These are phyloP conservation scores for Lepas anatifera DNA, from an alignment of 2,888 invertebrate species.

Conservation along the genomic window DNA sequence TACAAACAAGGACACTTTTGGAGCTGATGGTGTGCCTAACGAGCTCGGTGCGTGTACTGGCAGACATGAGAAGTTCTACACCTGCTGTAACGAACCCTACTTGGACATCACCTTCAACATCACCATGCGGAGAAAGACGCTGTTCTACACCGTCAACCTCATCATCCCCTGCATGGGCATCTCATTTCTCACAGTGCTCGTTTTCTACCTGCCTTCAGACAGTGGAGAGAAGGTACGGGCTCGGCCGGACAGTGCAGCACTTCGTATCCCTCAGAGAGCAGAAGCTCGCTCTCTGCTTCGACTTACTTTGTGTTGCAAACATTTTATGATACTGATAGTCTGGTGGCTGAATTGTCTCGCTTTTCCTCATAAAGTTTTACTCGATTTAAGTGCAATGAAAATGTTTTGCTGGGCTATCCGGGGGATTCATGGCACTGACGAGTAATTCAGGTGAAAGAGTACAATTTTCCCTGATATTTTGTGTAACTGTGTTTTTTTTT, in stretches of 20 bases:
- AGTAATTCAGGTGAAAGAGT: too few relatives aligned
- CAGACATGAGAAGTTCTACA: slow-evolving; percentile 82
- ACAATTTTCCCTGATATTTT: too few relatives aligned
- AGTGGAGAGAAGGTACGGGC: slow-evolving; percentile 92
- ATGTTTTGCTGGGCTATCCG: too few relatives aligned
- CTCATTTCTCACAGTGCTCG: slow-evolving; percentile 83
- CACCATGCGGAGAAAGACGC: slow-evolving; percentile 83
- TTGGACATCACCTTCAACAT: slow-evolving; percentile 94
- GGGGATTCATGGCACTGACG: too few relatives aligned
- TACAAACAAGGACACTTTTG: neutral
- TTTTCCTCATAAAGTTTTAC: too few relatives aligned
- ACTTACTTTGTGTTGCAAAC: too few relatives aligned
- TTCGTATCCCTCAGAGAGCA: neutral
- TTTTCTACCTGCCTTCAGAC: slow-evolving; percentile 89
- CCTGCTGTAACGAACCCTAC: slow-evolving; percentile 90
- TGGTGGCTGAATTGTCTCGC: too few relatives aligned
- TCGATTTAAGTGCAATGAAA: too few relatives aligned
- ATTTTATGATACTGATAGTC: too few relatives aligned
- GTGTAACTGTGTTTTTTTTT: too few relatives aligned
- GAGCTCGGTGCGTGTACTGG: neutral
- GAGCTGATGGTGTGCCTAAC: neutral
- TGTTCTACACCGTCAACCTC: slow-evolving; percentile 90
- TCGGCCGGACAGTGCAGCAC: neutral
- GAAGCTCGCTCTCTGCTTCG: too few relatives aligned
- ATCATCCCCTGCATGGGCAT: slow-evolving; percentile 85